A percentile compares a stretch with the other conserved stretches of the same genome.
Evolutionary conservation across 23 tunicate species (phyloP).

Genomic region (Corella eumyota): DNA sequence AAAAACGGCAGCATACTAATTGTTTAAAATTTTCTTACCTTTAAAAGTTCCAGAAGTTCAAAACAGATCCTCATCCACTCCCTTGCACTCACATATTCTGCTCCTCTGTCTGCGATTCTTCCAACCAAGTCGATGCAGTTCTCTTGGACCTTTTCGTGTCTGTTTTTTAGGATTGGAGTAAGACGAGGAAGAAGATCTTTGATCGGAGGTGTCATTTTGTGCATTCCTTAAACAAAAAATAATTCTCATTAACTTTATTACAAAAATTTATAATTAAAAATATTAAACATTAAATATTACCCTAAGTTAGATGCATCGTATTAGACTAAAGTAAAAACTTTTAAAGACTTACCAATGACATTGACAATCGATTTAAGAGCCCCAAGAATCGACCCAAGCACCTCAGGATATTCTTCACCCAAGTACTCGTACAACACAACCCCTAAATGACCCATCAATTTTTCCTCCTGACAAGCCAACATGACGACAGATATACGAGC

Average conservation of each 20-base stretch:
- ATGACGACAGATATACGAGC: conserved; percentile 93
- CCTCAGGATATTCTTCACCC: conserved; percentile 99
- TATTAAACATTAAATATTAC: not conserved
- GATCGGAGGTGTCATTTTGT: conserved; percentile 99
- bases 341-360: conserved; percentile 71
- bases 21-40: conserved; percentile 17
- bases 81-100: conserved; percentile 98
- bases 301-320: too few relatives aligned
- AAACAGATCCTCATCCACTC: conserved; percentile 99
- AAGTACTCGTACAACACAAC: conserved; percentile 98
- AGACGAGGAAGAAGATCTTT: conserved; percentile 96
- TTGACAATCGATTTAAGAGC: conserved; percentile 98
- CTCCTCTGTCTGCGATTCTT: conserved; percentile 96
- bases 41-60: conserved; percentile 89
- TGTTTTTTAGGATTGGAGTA: conserved; percentile 95
- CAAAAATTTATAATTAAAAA: not conserved
- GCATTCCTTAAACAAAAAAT: conserved; percentile 63
- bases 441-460: conserved; percentile 98
- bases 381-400: conserved; percentile 96
- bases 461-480: conserved; percentile 98
- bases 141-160: conserved; percentile 99
- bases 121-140: conserved; percentile 99
- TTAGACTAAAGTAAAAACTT: too few relatives aligned
- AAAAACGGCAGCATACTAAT: not conserved
- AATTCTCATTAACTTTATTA: not conserved